Base-by-base conservation (phyloP, 2,888 invertebrate genomes). In the Cataglyphis rosenhaueri region DNA sequence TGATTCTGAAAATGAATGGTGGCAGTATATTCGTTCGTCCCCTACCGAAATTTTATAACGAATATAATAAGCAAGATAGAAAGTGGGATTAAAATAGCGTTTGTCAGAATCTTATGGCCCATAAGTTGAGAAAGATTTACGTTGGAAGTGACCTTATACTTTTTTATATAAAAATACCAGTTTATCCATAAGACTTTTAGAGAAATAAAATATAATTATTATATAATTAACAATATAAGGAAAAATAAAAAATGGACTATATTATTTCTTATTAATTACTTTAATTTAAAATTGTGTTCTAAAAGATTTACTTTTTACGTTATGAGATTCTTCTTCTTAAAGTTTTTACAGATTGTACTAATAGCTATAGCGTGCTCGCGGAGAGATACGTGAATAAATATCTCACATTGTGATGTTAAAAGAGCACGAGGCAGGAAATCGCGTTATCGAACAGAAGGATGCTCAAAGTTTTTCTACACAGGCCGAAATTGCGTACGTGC, bases 301-400 rank as follows among this genome's bases (percentile, higher is more conserved):
- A n/a, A 65, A 25, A 75, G 8, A 1, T 15, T 21, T 32, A 6
- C 9, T 12, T 75, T 38, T 38, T 35, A 6, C 8, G 6, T 21
- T 21, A 6, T 35, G 6, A 64, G n/a, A 35, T 35, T 44, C 18
- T 48, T 41, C 21, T 48, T 18, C 48, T 18, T 2, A 10, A 32
- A 21, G 15, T n/a, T 61, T 44, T 52, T n/a, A 6, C 1, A 8
- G 48, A 18, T 52, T 0, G 48, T n/a, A 52, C 6, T 41, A 68
- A 32, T 38, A 55, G 65, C 44, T 44, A 5, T 18, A 48, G n/a
- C 18, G 71, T 44, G 41, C 12, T n/a, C 21, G 29, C 32, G 12
- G 38, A 44, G 12, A 78, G 70, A 79, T 70, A 79, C 35, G 78
- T 25, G 78, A 79, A 70, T 70, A 71, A 79, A 79, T 79, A 35